Conservation (phyloP, 2,797 vertebrate species). For the Heteromormyrus szaboi region DNA sequence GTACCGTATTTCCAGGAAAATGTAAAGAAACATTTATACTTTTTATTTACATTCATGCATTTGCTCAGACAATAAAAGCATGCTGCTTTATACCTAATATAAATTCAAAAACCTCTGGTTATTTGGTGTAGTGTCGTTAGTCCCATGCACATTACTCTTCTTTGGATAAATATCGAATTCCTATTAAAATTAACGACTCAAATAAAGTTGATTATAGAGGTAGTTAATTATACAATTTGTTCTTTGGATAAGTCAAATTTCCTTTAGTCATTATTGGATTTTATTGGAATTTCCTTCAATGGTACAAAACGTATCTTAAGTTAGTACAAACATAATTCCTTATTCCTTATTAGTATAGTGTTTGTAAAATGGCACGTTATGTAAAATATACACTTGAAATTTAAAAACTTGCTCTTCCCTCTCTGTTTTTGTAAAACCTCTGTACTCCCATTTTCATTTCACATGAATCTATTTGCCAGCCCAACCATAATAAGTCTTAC, state of each 20-base stretch:
- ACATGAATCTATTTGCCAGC: background rate
- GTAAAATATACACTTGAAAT: background rate
- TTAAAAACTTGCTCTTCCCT: background rate
- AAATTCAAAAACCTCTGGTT: conserved; percentile 1
- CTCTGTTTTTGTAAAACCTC: background rate
- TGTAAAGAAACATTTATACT: background rate
- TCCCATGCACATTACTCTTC: background rate
- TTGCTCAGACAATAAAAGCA: background rate
- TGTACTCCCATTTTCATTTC: background rate
- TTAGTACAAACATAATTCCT: background rate
- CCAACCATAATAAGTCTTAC: background rate
- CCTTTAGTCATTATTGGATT: background rate
- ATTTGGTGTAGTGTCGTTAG: background rate
- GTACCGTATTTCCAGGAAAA: background rate
- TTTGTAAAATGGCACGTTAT: background rate
- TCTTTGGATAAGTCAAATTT: background rate
- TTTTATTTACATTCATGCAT: background rate
- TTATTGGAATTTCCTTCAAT: background rate
- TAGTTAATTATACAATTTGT: conserved; percentile 6
- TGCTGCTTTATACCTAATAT: background rate
- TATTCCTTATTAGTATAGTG: background rate
- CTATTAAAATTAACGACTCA: background rate
- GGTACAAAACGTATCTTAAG: background rate
- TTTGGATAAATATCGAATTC: conserved; percentile 12
- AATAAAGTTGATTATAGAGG: background rate